phyloP scores from a whole-genome alignment of 2,888 invertebrate species.

The Limnephilus lunatus region DNA sequence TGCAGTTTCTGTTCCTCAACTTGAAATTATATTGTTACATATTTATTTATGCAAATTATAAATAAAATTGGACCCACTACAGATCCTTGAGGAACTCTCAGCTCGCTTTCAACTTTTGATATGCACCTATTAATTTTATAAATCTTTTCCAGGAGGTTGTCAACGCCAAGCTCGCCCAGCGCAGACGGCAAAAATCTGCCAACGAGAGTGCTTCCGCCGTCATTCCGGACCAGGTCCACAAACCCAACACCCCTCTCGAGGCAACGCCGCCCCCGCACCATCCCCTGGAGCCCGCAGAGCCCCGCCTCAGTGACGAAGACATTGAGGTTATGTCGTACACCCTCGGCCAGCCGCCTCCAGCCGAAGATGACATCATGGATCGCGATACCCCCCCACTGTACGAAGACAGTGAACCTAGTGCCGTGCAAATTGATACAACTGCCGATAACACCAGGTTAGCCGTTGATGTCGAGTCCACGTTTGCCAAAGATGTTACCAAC shows the following conservation, averaged over 20 bases:
- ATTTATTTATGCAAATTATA: too few species aligned
- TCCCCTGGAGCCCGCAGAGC: neutral
- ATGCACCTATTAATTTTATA: neutral
- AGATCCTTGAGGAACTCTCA: too few species aligned
- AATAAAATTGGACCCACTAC: too few species aligned
- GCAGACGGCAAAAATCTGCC: constrained; percentile 77
- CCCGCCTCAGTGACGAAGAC: constrained; percentile 48
- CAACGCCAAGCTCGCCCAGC: constrained; percentile 83
- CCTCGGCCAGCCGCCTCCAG: neutral
- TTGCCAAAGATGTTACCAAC: constrained; percentile 50
- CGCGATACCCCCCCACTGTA: neutral
- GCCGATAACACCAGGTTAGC: neutral
- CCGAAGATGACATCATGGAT: neutral
- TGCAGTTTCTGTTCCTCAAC: too few species aligned
- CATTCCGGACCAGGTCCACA: neutral
- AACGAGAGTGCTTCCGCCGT: neutral
- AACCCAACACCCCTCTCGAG: constrained; percentile 13
- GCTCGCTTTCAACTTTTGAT: too few species aligned
- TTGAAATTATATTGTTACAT: too few species aligned
- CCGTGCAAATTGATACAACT: neutral
- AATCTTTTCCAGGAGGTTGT: constrained; percentile 79
- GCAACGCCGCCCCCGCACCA: neutral
- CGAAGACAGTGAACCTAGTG: neutral
- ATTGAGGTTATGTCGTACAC: constrained; percentile 61
- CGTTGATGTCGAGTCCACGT: constrained; percentile 35